phyloP scores from a whole-genome alignment of 2,888 invertebrate species.

The Pachydiplax longipennis region DNA sequence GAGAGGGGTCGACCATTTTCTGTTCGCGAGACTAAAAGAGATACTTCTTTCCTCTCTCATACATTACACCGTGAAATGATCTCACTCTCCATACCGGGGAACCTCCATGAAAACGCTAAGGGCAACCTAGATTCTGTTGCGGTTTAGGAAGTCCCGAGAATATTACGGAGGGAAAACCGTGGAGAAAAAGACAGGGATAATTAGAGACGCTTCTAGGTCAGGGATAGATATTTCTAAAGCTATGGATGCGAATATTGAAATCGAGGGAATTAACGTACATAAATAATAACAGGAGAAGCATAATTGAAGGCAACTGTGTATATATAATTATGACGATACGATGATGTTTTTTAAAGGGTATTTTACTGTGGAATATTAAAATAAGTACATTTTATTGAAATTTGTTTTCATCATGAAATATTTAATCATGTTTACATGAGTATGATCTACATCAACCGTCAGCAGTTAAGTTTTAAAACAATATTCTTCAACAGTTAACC shows the following conservation, averaged over 20 bases:
- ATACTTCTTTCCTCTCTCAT: neutral
- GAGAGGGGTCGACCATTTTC: neutral
- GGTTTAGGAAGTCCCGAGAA: neutral
- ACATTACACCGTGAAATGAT: neutral
- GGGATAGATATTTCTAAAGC: neutral
- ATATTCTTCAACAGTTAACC: no score
- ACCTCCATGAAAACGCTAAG: neutral
- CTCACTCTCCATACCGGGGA: neutral
- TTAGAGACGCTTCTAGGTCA: neutral
- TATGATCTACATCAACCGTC: no score
- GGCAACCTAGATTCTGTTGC: neutral
- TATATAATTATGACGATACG: no score
- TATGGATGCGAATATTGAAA: neutral
- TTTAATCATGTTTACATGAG: no score
- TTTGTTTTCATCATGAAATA: no score
- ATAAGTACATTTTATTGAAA: no score
- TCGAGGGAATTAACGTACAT: neutral
- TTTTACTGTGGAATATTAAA: no score
- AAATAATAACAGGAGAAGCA: neutral
- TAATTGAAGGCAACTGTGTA: neutral
- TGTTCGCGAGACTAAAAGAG: neutral
- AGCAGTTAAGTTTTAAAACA: no score
- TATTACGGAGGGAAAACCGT: neutral
- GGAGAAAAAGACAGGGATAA: neutral
- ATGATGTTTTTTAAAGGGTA: no score